Evolutionary conservation across 2,797 vertebrate species (phyloP).

Genomic region (Columba guinea): DNA sequence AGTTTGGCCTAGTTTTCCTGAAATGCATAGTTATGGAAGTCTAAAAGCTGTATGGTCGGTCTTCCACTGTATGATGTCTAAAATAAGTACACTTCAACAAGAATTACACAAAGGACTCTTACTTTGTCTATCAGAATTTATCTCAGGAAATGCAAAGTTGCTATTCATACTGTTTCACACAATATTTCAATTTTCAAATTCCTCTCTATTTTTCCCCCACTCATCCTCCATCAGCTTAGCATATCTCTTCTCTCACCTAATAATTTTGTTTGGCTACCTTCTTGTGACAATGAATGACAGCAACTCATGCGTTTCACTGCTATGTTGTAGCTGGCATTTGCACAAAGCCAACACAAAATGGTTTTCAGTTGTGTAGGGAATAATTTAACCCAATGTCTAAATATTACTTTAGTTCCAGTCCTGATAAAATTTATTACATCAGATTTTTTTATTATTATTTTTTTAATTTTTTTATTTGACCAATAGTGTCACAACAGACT

Average conservation of each 20-base stretch:
- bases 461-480: background rate
- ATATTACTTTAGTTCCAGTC: background rate
- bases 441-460: background rate
- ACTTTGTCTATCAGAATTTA: background rate
- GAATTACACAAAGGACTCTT: background rate
- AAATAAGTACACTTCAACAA: background rate
- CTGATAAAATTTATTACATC: background rate
- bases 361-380: background rate
- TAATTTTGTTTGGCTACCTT: background rate
- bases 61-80: background rate
- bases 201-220: background rate
- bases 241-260: background rate
- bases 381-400: background rate
- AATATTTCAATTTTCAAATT: background rate
- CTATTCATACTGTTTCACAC: background rate
- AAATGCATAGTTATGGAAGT: background rate
- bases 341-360: background rate
- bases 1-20: background rate
- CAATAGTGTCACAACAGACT: background rate
- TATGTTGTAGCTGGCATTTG: background rate
- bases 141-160: background rate
- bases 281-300: background rate
- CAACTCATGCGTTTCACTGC: background rate
- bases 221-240: background rate
- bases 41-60: background rate